Percentiles rank a stretch among this genome's conserved stretches.
phyloP scores from a whole-genome alignment of 2,888 invertebrate species.

The Dichetophora obliterata region DNA sequence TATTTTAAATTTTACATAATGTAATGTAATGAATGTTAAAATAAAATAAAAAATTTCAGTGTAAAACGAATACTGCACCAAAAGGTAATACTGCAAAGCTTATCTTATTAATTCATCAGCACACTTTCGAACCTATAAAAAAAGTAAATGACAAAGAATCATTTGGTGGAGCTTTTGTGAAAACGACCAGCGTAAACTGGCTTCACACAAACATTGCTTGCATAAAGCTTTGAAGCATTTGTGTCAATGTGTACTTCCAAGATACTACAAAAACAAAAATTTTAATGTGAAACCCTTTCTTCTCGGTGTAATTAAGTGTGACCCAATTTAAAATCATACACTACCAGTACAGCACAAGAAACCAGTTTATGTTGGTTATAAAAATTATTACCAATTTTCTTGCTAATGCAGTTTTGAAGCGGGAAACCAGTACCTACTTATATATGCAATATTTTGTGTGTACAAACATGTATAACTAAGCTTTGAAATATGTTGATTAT shows the following conservation, averaged over 20 bases:
- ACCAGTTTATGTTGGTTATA: not conserved
- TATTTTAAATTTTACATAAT: too few relatives aligned
- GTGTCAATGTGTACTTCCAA: not conserved
- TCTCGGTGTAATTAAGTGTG: constrained; percentile 26
- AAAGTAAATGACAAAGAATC: too few relatives aligned
- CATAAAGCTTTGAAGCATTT: not conserved
- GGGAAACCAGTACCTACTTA: not conserved
- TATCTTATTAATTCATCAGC: too few relatives aligned
- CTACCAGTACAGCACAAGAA: not conserved
- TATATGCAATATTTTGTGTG: not conserved
- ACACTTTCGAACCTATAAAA: too few relatives aligned
- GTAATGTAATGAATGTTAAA: too few relatives aligned
- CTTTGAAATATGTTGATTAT: not conserved
- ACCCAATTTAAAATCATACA: constrained; percentile 18
- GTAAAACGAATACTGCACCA: too few relatives aligned
- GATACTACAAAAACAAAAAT: not conserved
- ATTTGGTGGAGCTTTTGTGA: too few relatives aligned
- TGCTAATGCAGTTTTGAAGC: not conserved
- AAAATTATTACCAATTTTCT: not conserved
- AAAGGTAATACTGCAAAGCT: too few relatives aligned
- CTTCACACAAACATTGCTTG: not conserved
- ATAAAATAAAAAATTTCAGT: too few relatives aligned
- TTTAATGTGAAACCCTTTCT: constrained; percentile 1
- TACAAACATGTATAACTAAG: too few relatives aligned
- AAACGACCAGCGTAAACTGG: not conserved